Percentiles rank a stretch among this genome's conserved stretches.
These are phyloP conservation scores for Cinclus mexicanus DNA, from an alignment of 2,113 vertebrate species.

Conservation along the genomic window DNA sequence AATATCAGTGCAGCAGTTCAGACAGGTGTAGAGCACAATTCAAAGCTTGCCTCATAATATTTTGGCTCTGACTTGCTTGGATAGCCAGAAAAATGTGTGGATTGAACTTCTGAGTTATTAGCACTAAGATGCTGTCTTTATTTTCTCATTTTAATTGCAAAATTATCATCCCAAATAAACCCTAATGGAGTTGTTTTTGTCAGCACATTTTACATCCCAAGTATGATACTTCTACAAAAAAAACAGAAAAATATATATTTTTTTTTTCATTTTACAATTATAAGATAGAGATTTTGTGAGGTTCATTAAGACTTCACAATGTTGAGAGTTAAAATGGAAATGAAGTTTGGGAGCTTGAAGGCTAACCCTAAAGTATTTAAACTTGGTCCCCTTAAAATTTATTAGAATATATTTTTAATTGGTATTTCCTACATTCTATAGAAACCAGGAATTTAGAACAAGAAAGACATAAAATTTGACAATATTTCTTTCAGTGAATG, in stretches of 20 bases:
- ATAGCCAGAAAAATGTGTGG: not conserved
- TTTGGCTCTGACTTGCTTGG: not conserved
- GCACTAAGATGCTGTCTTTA: not conserved
- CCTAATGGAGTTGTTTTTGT: not conserved
- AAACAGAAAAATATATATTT: too few species aligned
- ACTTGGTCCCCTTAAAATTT: not conserved
- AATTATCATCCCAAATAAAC: not conserved
- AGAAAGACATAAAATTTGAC: not conserved
- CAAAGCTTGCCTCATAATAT: not conserved
- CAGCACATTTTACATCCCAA: not conserved
- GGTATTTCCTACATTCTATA: not conserved
- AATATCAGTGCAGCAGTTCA: conserved; percentile 19
- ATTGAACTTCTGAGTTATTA: not conserved
- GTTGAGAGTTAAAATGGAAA: not conserved
- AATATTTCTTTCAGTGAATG: not conserved
- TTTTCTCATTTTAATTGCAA: not conserved
- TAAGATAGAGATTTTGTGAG: not conserved
- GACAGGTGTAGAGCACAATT: not conserved
- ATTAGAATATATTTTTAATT: not conserved
- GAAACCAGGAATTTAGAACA: not conserved
- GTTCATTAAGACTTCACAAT: not conserved
- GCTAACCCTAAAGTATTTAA: not conserved
- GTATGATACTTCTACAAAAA: not conserved
- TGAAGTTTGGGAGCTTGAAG: not conserved
- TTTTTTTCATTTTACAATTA: not conserved